phyloP scores from a whole-genome alignment of 2,797 vertebrate genomes.

The Brotula barbata region DNA sequence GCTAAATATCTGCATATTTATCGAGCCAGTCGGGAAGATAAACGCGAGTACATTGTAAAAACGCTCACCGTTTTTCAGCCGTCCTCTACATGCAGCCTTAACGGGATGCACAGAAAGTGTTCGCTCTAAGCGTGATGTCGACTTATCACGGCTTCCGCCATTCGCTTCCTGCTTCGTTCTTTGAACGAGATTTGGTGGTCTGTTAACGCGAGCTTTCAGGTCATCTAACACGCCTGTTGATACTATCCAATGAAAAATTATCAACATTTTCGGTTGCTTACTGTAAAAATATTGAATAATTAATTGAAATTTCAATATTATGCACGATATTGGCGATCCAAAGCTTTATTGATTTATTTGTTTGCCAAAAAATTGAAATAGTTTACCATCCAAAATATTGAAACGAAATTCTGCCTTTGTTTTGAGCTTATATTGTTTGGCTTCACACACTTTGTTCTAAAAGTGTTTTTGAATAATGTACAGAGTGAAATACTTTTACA shows the following conservation, averaged over 20 bases:
- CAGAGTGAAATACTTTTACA: no score
- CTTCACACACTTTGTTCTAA: no score
- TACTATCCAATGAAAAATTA: not conserved
- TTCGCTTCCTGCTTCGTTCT: conserved; percentile 65
- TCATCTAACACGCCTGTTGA: not conserved
- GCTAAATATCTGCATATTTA: conserved; percentile 38
- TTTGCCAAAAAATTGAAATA: no score
- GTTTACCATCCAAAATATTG: no score
- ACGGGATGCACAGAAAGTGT: not conserved
- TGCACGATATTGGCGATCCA: no score
- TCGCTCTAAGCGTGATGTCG: conserved; percentile 51
- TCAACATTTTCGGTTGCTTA: no score
- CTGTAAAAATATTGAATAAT: no score
- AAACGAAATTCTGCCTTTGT: no score
- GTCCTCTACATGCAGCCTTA: not conserved
- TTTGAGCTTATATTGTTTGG: no score
- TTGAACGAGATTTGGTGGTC: conserved; percentile 39
- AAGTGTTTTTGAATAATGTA: no score
- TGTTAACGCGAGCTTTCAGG: conserved; percentile 53
- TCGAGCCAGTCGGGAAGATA: not conserved
- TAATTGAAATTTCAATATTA: no score
- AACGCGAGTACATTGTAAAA: conserved; percentile 35
- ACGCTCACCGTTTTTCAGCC: not conserved
- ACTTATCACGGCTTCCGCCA: conserved; percentile 56
- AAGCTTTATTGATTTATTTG: no score